Base-by-base conservation (phyloP, 2,113 vertebrate species). In the Mus pahari region DNA sequence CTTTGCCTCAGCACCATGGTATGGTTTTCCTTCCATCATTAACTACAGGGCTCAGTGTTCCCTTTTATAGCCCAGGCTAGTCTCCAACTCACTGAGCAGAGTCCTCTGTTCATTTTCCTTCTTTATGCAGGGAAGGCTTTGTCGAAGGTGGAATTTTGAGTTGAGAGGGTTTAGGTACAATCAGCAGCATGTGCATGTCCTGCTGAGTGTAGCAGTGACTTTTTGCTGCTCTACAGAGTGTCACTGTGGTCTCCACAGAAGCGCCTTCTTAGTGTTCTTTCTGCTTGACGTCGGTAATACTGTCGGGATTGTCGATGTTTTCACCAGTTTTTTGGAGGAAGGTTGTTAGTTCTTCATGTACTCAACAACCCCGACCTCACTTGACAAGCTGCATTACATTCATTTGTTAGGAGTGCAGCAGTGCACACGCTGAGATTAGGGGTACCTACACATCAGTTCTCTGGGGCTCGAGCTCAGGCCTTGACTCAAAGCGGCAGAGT, bases 1-100 rank as follows among this genome's bases (percentile, higher is more conserved):
- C 75, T 96, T 48, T 79, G 20, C 79, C 97, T 97, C 68, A 96
- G 2, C 90, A 60, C 97, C 89, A 96, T 96, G 62, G 9, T 60
- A 39, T 13, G 12, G 7, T 42, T 83, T 42, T 82, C 22, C 24
- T 60, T 83, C 60, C 24, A 42, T 60, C 31, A 20, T n/a, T 81
- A 36, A 53, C 24, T 82, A 58, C 13, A 82, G n/a, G 31, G 17
- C 9, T 78, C 36, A 19, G 39, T 81, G 53, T 79, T 79, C 8
- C 53, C n/a, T 31, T 45, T 28, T 50, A 1, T 68, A 7, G 89
- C 19, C 22, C 82, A 62, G 60, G 8, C 82, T 92, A 93, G 74
- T 86, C 90, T 94, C 55, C 62, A 17, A 62, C n/a, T 82, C 79
- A 82, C 33, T 60, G 12, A 58, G 7, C 39, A 39, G 36, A 82